Evolutionary conservation across 30 jellyfish, hydroid and myxozoan species (phyloP).

Genomic region (Rhopilema esculentum): DNA sequence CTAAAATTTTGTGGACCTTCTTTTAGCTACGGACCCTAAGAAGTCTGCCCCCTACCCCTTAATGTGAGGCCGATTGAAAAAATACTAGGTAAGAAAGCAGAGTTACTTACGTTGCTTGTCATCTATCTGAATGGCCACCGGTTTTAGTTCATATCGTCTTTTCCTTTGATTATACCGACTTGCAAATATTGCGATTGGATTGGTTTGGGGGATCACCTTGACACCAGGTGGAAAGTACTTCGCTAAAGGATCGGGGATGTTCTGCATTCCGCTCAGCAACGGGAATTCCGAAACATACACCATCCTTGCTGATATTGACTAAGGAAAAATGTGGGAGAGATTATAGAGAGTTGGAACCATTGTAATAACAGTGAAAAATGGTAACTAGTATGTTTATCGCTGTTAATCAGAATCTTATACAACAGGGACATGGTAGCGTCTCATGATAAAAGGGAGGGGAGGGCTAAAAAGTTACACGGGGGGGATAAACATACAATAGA

Average conservation of each 20-base stretch:
- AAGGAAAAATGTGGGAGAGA: not conserved
- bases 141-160: not conserved
- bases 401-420: too few species aligned
- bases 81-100: too few species aligned
- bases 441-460: too few species aligned
- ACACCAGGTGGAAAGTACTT: constrained; percentile 9
- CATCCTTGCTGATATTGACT: constrained; percentile 4
- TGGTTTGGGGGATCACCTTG: constrained; percentile 10
- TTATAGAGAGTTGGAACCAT: too few species aligned
- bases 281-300: constrained; percentile 18
- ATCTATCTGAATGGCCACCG: constrained; percentile 34
- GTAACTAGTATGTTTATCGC: too few species aligned
- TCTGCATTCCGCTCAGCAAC: constrained; percentile 13
- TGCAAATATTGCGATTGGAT: constrained; percentile 39
- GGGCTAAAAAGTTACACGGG: not conserved
- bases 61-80: not conserved
- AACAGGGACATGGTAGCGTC: too few species aligned
- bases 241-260: constrained; percentile 24
- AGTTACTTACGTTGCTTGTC: constrained; percentile 3
- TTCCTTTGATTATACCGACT: not conserved
- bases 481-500: not conserved
- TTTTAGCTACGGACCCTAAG: too few species aligned
- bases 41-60: too few species aligned
- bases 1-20: too few species aligned
- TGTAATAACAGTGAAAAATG: not conserved